Evolutionary conservation across 2,113 vertebrate species (phyloP).

Genomic region (Ivindomyrus marchei): DNA sequence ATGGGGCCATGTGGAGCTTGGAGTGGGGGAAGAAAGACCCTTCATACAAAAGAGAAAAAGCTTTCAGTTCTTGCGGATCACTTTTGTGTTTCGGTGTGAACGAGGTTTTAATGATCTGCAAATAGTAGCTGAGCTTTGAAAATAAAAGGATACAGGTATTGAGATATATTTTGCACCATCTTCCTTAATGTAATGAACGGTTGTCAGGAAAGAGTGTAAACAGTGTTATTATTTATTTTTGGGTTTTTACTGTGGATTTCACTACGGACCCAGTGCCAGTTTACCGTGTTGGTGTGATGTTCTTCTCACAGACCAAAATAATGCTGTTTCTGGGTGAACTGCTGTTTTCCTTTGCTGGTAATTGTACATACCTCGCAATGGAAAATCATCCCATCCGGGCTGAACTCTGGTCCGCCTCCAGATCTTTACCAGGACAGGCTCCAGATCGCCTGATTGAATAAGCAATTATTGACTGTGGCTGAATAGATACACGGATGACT

Average conservation of each 20-base stretch:
- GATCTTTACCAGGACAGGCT: neutral
- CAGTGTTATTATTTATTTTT: neutral
- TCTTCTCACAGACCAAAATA: neutral
- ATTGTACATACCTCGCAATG: neutral
- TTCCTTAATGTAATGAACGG: neutral
- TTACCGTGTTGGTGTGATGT: neutral
- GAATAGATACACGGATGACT: neutral
- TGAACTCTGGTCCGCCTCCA: neutral
- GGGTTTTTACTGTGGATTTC: neutral
- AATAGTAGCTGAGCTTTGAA: neutral
- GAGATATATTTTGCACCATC: neutral
- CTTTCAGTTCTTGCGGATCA: constrained; percentile 2
- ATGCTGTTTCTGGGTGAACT: neutral
- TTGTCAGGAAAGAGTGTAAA: neutral
- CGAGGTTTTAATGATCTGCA: constrained; percentile 8
- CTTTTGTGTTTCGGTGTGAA: constrained; percentile 21
- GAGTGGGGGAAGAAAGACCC: constrained; percentile 14
- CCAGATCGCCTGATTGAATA: neutral
- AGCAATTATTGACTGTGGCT: neutral
- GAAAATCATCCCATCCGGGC: neutral
- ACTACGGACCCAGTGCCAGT: neutral
- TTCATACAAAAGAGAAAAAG: neutral
- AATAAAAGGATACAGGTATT: neutral
- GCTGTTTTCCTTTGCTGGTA: neutral
- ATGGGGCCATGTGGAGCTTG: constrained; percentile 31